phyloP scores from a whole-genome alignment of 2,797 vertebrate genomes.

The Lepus oiostolus region DNA sequence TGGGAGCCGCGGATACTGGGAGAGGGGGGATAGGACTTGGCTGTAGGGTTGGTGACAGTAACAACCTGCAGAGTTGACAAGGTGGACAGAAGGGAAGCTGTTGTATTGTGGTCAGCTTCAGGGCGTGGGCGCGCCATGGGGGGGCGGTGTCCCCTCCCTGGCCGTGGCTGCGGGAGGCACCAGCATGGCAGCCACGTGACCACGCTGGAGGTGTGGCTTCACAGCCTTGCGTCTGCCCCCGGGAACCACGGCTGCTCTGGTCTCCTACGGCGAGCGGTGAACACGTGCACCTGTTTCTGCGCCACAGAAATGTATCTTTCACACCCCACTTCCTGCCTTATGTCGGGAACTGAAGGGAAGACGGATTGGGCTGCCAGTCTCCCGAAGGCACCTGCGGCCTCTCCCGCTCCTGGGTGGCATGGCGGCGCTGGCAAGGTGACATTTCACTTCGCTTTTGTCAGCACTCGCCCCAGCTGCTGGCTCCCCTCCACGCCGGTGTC shows the following conservation, averaged over 20 bases:
- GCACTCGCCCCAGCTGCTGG: slow-evolving; percentile 78
- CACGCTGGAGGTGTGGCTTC: slow-evolving; percentile 71
- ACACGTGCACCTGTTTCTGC: slow-evolving; percentile 84
- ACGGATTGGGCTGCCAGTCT: slow-evolving; percentile 89
- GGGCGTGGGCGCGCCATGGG: too few species aligned
- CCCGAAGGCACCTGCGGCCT: slow-evolving; percentile 84
- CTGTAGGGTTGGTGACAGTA: accelerated
- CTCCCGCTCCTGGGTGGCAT: slow-evolving; percentile 80
- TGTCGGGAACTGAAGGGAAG: slow-evolving; percentile 87
- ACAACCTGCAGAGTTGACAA: not conserved
- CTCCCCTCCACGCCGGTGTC: not conserved
- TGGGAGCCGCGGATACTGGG: not conserved
- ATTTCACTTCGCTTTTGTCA: slow-evolving; percentile 89
- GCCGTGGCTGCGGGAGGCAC: slow-evolving; percentile 54
- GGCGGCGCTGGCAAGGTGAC: slow-evolving; percentile 85
- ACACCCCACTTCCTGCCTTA: slow-evolving; percentile 88
- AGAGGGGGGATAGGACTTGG: not conserved
- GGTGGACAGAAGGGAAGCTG: too few species aligned
- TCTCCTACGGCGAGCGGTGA: slow-evolving; percentile 81
- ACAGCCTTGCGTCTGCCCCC: slow-evolving; percentile 68
- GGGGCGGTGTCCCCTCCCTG: not conserved
- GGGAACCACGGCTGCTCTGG: slow-evolving; percentile 80
- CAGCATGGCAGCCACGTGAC: not conserved
- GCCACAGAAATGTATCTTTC: slow-evolving; percentile 89
- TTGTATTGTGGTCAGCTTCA: too few species aligned